Base-by-base conservation (phyloP, 2,113 vertebrate genomes). In the Chionomys nivalis region DNA sequence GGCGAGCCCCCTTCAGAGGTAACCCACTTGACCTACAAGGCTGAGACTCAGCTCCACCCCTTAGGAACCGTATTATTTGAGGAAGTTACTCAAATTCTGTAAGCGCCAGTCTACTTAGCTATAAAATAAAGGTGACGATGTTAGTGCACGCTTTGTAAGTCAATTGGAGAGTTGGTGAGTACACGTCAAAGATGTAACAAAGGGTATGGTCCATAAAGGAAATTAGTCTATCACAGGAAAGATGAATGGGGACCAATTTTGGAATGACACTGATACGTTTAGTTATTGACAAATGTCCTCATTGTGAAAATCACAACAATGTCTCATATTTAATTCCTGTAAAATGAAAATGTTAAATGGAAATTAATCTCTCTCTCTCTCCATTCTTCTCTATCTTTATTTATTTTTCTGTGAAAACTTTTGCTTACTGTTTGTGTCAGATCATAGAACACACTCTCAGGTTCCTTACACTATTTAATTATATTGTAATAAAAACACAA, bases 321-420 rank as follows among this genome's bases (percentile, higher is more conserved):
- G 55, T 33, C 70, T 93, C 94, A 96, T 94, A 95, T 93, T 96
- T 95, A 70, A 85, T 94, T 89, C 87, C 73, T 83, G 19, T 90
- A 23, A 87, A 93, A 93, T 96, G 65, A 66, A 92, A 93, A 91
- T 42, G 79, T n/a, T 91, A 63, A 94, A 55, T 89, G 36, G 28
- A 58, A 92, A 94, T 66, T 28, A 7, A 9, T 26, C 2, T 16
- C 52, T 26, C 4, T 61, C 92, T 92, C 28, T 68, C 44, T 61
- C 52, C 11, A 58, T 58, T 58, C 19, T 58, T 17, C 21, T 42
- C n/a, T 7, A 31, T 28, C 70, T 58, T 58, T 58, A 58, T 58
- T 58, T 58, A 58, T 58, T 58, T 58, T 58, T 21, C 81, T 68
- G 93, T 76, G 55, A 82, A 90, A 93, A 89, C 4, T 12, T n/a